Base-by-base conservation (phyloP, 2,113 vertebrate species). In the Phycodurus eques region DNA sequence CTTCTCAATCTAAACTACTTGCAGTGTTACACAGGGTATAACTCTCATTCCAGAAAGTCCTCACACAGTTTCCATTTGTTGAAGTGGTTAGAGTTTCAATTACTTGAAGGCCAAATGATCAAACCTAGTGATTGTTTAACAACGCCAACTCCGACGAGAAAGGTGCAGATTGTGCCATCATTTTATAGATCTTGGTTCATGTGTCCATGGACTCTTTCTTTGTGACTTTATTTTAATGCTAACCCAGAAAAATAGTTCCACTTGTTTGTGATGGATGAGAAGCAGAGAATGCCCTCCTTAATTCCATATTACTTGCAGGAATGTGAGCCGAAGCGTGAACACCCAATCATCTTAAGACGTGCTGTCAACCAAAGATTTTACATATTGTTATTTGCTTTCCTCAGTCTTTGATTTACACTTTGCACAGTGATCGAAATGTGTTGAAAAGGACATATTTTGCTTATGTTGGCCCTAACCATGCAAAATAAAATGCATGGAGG, bases 291-390 rank as follows among this genome's bases (percentile, higher is more conserved):
- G 1, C 12, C 12, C 27, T 60, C 10, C 17, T 9, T 39, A 15
- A 15, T 12, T 35, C 31, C 15, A 19, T 9, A 35, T 39, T 2
- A 61, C n/a, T 22, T 57, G 51, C 17, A 19, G 54, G 46, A 27
- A 14, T 14, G 46, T 15, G 53, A 5, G 17, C 27, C 3, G 35
- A 61, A 5, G 56, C 31, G 33, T 59, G 22, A 59, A 67, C 31
- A 69, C 1, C 14, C 0, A 59, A 31, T 35, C 1, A 4, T 49
- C 20, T 69, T 42, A 11, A 63, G 22, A 22, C 20, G 6, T 44
- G 62, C 62, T 61, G 4, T 42, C 14, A 72, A 49, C 83, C 72
- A 84, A 86, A 84, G 74, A 82, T 68, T 14, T 70, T 62, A 0
- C 68, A 57, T 43, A 20, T 49, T 27, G n/a, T 65, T 46, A 5